Base-by-base conservation (phyloP, 2,113 vertebrate species). In the Podarcis raffonei region DNA sequence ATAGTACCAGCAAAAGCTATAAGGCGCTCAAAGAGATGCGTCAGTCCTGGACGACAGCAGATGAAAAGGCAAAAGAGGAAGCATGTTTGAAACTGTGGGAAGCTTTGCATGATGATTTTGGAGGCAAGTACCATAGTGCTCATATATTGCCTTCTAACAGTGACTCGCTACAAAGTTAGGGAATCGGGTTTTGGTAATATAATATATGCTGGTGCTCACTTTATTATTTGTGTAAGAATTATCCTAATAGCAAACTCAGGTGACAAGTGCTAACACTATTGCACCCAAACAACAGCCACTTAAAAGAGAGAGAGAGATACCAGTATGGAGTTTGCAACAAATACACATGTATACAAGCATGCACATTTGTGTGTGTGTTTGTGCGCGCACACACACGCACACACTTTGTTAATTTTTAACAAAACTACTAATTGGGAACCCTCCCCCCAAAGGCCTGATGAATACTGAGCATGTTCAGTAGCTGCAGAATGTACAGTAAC, bases 1-100 rank as follows among this genome's bases (percentile, higher is more conserved):
- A 75, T 72, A 85, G 16, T 62, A 85, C 72, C 25, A 30, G 32
- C 23, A 76, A 76, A 85, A 76, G 84, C 57, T 85, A 85, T 85
- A n/a, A 32, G 15, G 32, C 48, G 3, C 22, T 76, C 11, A 25
- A 15, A 76, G 32, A 37, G 72, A 76, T 85, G 84, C 84, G 72
- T 85, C 53, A 76, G 48, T 27, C 57, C 22, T 85, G 84, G 84
- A 3, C n/a, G 16, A 37, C 32, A 23, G 32, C 53, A 62, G 72
- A 85, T 85, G 32, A 23, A 62, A 57, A 27, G 1, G 62, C 53
- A 37, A 76, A 72, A 39, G 57, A 85, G 53, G 35, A 85, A 16
- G 22, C 32, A 7, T 85, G 84, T 62, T 25, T 65, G 6, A 75
- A 27, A 1, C 23, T 85, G 53, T 59, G 84, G 71, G 72, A 76